Evolutionary conservation across 2,888 invertebrate species (phyloP).

Genomic region (Mantis religiosa): DNA sequence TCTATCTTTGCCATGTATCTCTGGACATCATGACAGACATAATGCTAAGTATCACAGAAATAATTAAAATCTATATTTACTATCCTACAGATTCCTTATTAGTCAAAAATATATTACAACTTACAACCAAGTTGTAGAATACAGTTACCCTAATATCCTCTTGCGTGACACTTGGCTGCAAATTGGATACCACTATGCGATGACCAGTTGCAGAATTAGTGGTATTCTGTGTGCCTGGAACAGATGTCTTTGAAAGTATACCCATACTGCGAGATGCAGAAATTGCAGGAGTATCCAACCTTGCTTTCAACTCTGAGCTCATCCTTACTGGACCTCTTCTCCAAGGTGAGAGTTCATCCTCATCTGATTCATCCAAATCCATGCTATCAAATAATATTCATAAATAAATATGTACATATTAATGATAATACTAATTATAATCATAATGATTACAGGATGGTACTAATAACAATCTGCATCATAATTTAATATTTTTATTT

Average conservation of each 20-base stretch:
- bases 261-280: conserved; percentile 37
- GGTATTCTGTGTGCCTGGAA: conserved; percentile 2
- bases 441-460: background rate
- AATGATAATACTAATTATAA: too few species aligned
- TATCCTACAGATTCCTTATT: too few species aligned
- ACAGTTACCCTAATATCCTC: conserved; percentile 78
- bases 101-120: too few species aligned
- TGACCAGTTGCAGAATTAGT: conserved; percentile 55
- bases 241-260: conserved; percentile 36
- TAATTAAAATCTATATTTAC: too few species aligned
- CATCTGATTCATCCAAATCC: conserved; percentile 24
- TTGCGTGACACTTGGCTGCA: conserved; percentile 80
- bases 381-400: conserved; percentile 1
- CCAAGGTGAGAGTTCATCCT: conserved; percentile 17
- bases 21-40: too few species aligned
- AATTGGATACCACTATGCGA: conserved; percentile 85
- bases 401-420: background rate
- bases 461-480: background rate
- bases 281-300: conserved; percentile 46
- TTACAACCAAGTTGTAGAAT: background rate
- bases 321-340: conserved; percentile 17
- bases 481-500: background rate
- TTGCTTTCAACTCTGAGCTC: conserved; percentile 42
- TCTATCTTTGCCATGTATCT: too few species aligned
- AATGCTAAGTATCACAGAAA: too few species aligned